A percentile compares a stretch with the other conserved stretches of the same genome.
These are phyloP conservation scores for Syrmaticus mikado DNA, from an alignment of 2,113 vertebrate genomes.

Conservation along the genomic window DNA sequence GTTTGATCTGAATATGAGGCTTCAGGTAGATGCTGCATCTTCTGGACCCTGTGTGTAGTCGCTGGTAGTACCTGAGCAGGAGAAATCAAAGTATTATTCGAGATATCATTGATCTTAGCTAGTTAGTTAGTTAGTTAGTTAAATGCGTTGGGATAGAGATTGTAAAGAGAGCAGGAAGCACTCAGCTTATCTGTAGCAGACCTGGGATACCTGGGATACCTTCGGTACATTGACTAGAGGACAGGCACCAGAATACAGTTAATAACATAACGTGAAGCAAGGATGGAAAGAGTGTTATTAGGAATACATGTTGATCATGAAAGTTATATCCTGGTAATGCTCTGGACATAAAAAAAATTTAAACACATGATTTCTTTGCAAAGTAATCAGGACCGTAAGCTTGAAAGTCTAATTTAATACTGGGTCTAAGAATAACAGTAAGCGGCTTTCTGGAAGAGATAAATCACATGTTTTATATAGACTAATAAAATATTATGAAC, in stretches of 20 bases:
- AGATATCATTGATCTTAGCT: background rate
- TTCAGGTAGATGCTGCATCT: fast-evolving
- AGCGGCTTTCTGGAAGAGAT: background rate
- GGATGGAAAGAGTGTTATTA: background rate
- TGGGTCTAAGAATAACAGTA: background rate
- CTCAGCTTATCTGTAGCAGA: background rate
- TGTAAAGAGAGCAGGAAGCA: background rate
- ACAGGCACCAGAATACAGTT: background rate
- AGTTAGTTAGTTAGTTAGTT: background rate
- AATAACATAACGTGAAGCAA: background rate
- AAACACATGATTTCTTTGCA: background rate
- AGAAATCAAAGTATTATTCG: background rate
- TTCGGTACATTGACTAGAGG: background rate
- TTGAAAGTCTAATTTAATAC: constrained; percentile 10
- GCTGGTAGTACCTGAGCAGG: background rate
- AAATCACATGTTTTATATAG: background rate
- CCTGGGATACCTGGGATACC: no score
- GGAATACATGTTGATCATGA: background rate
- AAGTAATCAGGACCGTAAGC: background rate
- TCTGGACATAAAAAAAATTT: background rate
- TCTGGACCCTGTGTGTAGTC: background rate
- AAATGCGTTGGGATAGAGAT: background rate
- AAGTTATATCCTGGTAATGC: background rate
- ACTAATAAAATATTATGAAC: constrained; percentile 19
- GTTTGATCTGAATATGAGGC: background rate